Evolutionary conservation across 37 sponge, comb jelly and placozoan genomes (phyloP).

Genomic region (Diacarnus erythraeanus): DNA sequence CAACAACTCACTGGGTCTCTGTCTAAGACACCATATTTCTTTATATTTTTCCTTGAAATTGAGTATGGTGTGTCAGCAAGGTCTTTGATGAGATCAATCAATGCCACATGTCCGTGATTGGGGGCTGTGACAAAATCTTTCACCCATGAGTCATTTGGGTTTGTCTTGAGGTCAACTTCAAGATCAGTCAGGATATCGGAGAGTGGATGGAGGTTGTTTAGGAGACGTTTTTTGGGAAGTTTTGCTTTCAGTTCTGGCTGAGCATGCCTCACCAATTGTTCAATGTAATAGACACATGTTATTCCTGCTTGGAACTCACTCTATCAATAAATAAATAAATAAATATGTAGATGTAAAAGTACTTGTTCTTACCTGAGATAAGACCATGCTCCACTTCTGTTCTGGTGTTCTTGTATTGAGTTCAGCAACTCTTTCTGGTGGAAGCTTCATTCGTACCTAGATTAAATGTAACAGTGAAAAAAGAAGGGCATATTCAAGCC

Average conservation of each 20-base stretch:
- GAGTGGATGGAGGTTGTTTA: slow-evolving; percentile 67
- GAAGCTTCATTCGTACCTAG: slow-evolving; percentile 64
- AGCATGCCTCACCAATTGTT: slow-evolving; percentile 76
- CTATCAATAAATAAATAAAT: slow-evolving; percentile 23
- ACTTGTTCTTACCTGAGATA: slow-evolving; percentile 59
- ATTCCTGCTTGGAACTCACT: slow-evolving; percentile 63
- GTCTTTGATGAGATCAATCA: slow-evolving; percentile 75
- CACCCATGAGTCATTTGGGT: slow-evolving; percentile 71
- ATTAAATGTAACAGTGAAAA: not conserved
- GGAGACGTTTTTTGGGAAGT: slow-evolving; percentile 62
- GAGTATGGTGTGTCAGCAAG: slow-evolving; percentile 42
- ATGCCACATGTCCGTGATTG: slow-evolving; percentile 76
- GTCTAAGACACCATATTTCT: slow-evolving; percentile 49
- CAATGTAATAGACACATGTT: slow-evolving; percentile 70
- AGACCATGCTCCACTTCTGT: slow-evolving; percentile 79
- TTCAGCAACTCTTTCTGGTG: slow-evolving; percentile 69
- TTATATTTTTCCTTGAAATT: slow-evolving; percentile 52
- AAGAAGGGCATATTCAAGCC: not conserved
- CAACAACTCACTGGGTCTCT: slow-evolving; percentile 59
- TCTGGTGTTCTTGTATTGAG: slow-evolving; percentile 60
- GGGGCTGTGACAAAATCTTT: slow-evolving; percentile 69
- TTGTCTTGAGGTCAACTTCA: slow-evolving; percentile 83
- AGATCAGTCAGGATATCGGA: slow-evolving; percentile 62
- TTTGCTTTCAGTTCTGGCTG: slow-evolving; percentile 68
- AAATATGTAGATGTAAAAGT: not conserved